phyloP scores from a whole-genome alignment of 2,888 invertebrate genomes.

The Xanthorhoe spadicearia region DNA sequence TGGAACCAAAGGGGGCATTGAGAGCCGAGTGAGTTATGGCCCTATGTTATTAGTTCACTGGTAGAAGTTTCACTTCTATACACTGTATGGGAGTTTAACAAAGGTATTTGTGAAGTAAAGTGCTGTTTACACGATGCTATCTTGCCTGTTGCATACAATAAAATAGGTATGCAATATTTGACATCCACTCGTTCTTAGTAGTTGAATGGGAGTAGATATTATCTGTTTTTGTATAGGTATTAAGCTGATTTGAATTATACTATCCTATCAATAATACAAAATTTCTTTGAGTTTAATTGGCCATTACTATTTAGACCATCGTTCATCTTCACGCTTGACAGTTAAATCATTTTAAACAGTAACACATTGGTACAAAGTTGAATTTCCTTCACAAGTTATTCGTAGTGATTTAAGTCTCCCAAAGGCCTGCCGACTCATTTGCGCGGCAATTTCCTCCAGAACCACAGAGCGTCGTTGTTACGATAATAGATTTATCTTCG shows the following conservation, averaged over 20 bases:
- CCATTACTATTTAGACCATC: too few relatives aligned
- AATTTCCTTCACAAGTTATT: conserved; percentile 5
- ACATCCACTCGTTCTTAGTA: too few relatives aligned
- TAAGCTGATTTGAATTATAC: too few relatives aligned
- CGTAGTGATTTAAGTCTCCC: background rate
- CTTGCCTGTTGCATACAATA: too few relatives aligned
- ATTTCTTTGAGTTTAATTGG: too few relatives aligned
- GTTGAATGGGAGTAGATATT: too few relatives aligned
- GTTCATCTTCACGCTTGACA: too few relatives aligned
- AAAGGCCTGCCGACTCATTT: conserved; percentile 39
- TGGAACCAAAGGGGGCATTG: conserved; percentile 64
- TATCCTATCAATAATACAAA: too few relatives aligned
- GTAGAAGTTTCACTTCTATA: conserved; percentile 1
- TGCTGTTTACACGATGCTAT: too few relatives aligned
- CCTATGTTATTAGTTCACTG: conserved; percentile 22
- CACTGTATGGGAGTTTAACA: background rate
- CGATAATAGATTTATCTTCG: conserved; percentile 70
- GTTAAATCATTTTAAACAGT: background rate
- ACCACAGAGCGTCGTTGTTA: conserved; percentile 67
- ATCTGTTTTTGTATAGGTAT: too few relatives aligned
- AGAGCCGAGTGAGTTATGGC: conserved; percentile 71
- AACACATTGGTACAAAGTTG: conserved; percentile 1
- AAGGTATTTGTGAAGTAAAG: too few relatives aligned
- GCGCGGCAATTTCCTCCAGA: conserved; percentile 73
- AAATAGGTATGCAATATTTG: too few relatives aligned